These are phyloP conservation scores for Zaprionus inermis DNA, from an alignment of 1,140 invertebrate genomes.

Conservation along the genomic window DNA sequence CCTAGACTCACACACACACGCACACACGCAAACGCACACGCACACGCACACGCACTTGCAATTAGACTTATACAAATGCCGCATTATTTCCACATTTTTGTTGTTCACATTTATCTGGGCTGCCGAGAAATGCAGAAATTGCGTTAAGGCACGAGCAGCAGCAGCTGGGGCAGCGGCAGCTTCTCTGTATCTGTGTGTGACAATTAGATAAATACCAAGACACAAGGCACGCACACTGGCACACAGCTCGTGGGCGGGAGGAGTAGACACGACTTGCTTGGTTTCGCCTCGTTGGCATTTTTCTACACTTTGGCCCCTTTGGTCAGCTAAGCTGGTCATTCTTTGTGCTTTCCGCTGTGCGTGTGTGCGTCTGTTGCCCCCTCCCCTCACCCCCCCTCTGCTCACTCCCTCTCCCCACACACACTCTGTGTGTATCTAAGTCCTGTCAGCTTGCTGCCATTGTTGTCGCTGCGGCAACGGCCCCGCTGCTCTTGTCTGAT, in stretches of 20 bases:
- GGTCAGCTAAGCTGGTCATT: constrained; percentile 70
- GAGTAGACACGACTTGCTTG: background rate
- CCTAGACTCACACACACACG: constrained; percentile 12
- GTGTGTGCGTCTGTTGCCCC: background rate
- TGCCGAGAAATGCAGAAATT: constrained; percentile 57
- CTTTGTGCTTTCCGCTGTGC: constrained; percentile 12
- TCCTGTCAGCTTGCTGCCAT: constrained; percentile 51
- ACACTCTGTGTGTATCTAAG: constrained; percentile 25
- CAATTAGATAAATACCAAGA: constrained; percentile 80
- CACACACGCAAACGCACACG: constrained; percentile 3
- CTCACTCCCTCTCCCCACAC: background rate
- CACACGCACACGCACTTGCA: constrained; percentile 35
- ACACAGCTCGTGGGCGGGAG: background rate
- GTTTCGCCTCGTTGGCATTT: constrained; percentile 74
- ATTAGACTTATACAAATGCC: constrained; percentile 66
- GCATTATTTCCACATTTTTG: constrained; percentile 73
- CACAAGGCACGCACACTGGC: constrained; percentile 48
- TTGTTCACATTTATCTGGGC: constrained; percentile 64
- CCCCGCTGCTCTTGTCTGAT: constrained; percentile 67
- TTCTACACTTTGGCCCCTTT: constrained; percentile 66
- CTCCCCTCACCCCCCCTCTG: too few relatives aligned
- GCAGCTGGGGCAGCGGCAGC: constrained; percentile 5
- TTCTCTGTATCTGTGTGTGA: constrained; percentile 47
- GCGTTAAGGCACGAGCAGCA: constrained; percentile 51
- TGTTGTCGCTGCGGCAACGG: constrained; percentile 50